These are phyloP conservation scores for Corythaeola cristata DNA, from an alignment of 2,113 vertebrate genomes.

Conservation along the genomic window DNA sequence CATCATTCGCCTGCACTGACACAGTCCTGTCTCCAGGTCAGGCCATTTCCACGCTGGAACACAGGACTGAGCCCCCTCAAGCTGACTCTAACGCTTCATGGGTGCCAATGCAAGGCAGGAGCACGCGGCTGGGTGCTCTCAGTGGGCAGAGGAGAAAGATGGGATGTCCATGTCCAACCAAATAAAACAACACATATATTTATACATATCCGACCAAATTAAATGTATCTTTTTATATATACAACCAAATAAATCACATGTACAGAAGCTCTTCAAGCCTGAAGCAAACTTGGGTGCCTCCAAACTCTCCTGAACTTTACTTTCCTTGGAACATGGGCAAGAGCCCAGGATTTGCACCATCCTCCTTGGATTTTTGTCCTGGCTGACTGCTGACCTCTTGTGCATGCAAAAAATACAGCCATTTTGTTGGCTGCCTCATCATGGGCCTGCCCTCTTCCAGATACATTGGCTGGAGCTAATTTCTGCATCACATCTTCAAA, in stretches of 20 bases:
- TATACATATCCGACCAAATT: background rate
- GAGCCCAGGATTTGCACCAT: background rate
- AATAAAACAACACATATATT: background rate
- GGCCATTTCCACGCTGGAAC: background rate
- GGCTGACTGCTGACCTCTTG: background rate
- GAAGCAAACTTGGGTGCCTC: background rate
- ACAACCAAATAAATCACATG: background rate
- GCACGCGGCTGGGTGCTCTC: rapidly evolving
- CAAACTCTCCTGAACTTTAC: background rate
- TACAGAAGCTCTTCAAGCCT: background rate
- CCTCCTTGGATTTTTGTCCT: background rate
- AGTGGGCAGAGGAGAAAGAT: background rate
- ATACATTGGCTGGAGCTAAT: background rate
- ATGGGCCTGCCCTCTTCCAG: background rate
- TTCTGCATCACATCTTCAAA: background rate
- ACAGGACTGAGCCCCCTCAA: background rate
- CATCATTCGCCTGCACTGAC: rapidly evolving
- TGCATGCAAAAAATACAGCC: background rate
- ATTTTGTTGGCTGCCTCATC: background rate
- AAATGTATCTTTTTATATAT: background rate
- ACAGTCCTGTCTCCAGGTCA: background rate
- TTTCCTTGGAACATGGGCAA: background rate
- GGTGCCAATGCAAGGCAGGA: background rate
- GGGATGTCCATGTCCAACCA: background rate
- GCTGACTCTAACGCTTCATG: background rate